Base-by-base conservation (phyloP, 1,140 invertebrate species). In the Gryon sp. region DNA sequence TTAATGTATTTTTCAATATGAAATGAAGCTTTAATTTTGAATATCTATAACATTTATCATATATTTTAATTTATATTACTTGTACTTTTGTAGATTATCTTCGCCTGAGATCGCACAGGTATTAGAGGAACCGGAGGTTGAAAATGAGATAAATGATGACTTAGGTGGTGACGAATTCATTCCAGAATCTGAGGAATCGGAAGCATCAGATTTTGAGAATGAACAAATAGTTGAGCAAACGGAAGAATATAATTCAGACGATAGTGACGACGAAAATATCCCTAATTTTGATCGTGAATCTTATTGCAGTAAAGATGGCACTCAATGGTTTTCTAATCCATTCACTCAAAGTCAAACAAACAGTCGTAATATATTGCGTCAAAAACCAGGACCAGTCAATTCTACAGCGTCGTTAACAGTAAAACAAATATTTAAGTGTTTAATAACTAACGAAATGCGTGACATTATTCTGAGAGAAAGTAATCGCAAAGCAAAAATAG, bases 311-410 rank as follows among this genome's bases (percentile, higher is more conserved):
- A 43, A 43, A 9, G 11, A 43, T 43, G 19, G n/a, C 11, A 22
- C 19, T 22, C 19, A 43, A 22, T 43, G 40, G 40, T 43, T 22
- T 11, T 3, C 8, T 1, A 43, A 1, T 43, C 19, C 40, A 22
- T 9, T 14, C 11, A 9, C n/a, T 8, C 19, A 20, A 22, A 3
- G 9, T 22, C 82, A 50, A 50, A 50, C 46, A 4, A 34, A 19
- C 0, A 32, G 12, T 19, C 46, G 30, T 19, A 50, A 50, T 5
- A 20, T 50, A 4, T 34, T 50, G 3, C 46, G 46, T 19, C 26
- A 34, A 34, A 50, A 3, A 19, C n/a, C 26, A 18, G 28, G 46
- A 11, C 46, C 46, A 12, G 9, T 11, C 1, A 34, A n/a, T 5
- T 50, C 15, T 2, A 34, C 24, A 18, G 16, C 26, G n/a, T 32